These are phyloP conservation scores for Pongo pygmaeus DNA, from an alignment of 2,113 vertebrate genomes.

Conservation along the genomic window DNA sequence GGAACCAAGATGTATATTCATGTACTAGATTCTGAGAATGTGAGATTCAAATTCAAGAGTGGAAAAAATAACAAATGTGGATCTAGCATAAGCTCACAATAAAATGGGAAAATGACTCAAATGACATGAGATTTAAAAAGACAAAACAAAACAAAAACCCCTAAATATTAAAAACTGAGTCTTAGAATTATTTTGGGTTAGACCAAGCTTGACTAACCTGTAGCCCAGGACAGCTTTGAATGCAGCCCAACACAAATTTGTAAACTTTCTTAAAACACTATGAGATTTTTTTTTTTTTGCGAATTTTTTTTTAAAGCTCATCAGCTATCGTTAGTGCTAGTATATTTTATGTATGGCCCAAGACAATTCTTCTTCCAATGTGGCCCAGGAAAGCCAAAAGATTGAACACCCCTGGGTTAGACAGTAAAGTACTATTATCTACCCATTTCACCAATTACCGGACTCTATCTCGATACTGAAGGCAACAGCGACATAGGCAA, in stretches of 20 bases:
- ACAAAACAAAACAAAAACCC: not conserved
- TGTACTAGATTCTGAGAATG: not conserved
- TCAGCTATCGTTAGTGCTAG: too few relatives aligned
- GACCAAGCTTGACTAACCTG: not conserved
- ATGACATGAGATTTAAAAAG: not conserved
- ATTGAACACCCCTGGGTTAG: not conserved
- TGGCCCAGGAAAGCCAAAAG: too few relatives aligned
- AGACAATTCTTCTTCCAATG: too few relatives aligned
- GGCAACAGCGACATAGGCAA: not conserved
- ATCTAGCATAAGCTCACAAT: not conserved
- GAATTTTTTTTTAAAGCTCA: too few relatives aligned
- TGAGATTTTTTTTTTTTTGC: too few relatives aligned
- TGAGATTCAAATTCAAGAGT: not conserved
- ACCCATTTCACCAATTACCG: not conserved
- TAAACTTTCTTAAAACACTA: too few relatives aligned
- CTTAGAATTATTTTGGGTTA: not conserved
- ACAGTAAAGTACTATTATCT: not conserved
- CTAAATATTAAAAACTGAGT: slow-evolving; percentile 25
- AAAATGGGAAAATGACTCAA: not conserved
- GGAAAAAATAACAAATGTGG: not conserved
- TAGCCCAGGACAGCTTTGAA: too few relatives aligned
- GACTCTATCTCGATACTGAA: not conserved
- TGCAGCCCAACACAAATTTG: too few relatives aligned
- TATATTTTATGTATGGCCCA: too few relatives aligned
- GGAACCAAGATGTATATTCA: not conserved